A percentile compares a stretch with the other conserved stretches of the same genome.
Evolutionary conservation across 2,113 vertebrate species (phyloP).

Genomic region (Acanthochromis polyacanthus): DNA sequence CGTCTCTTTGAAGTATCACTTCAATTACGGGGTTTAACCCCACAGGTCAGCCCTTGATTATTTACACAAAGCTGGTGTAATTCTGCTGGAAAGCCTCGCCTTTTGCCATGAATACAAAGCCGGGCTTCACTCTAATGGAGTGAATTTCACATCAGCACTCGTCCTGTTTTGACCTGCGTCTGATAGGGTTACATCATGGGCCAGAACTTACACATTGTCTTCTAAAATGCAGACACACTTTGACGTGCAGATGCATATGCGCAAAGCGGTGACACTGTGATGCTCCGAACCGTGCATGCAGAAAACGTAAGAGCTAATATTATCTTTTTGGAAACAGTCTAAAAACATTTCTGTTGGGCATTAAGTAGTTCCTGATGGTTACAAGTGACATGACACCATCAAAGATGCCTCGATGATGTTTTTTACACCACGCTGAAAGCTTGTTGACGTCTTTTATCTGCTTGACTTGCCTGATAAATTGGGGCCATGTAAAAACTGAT

Average conservation of each 20-base stretch:
- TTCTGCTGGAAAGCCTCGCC: conserved; percentile 92
- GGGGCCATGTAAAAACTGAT: conserved; percentile 89
- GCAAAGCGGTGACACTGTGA: not conserved
- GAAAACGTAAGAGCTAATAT: conserved; percentile 17
- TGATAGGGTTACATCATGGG: conserved; percentile 89
- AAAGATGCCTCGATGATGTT: conserved; percentile 43
- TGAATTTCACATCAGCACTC: conserved; percentile 88
- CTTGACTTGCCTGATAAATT: conserved; percentile 80
- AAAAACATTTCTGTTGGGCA: conserved; percentile 21
- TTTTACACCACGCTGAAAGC: conserved; percentile 21
- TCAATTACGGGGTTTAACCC: conserved; percentile 99
- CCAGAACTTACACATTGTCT: conserved; percentile 23
- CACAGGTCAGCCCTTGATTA: conserved; percentile 97
- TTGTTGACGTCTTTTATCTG: conserved; percentile 54
- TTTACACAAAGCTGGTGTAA: conserved; percentile 97
- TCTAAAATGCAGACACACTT: conserved; percentile 7
- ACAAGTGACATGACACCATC: conserved; percentile 41
- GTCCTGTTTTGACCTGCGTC: conserved; percentile 90
- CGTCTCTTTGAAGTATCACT: conserved; percentile 99
- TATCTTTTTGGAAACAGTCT: conserved; percentile 5
- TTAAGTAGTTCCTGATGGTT: conserved; percentile 39
- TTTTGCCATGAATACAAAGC: conserved; percentile 90
- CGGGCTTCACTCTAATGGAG: conserved; percentile 85
- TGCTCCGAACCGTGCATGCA: not conserved
- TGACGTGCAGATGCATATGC: conserved; percentile 3